phyloP scores from a whole-genome alignment of 2,797 vertebrate species.

The Galagoides demidoff region DNA sequence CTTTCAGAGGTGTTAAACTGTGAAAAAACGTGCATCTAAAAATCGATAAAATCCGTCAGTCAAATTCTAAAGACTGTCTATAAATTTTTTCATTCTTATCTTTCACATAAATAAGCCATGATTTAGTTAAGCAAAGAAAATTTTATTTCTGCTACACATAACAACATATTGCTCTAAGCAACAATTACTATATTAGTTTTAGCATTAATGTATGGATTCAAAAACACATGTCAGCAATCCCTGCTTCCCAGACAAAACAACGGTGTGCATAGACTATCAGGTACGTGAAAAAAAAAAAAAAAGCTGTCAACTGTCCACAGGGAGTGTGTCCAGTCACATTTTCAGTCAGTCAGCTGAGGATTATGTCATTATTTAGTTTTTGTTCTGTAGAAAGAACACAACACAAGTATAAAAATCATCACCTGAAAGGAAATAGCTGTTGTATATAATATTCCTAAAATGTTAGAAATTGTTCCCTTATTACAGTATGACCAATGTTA shows the following conservation, averaged over 20 bases:
- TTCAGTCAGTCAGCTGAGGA: conserved; percentile 92
- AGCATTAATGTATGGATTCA: conserved; percentile 73
- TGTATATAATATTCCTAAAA: conserved; percentile 71
- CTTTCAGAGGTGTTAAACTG: conserved; percentile 34
- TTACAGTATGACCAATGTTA: conserved; percentile 34
- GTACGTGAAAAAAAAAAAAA: conserved; percentile 77
- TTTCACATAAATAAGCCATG: conserved; percentile 81
- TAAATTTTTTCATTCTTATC: conserved; percentile 68
- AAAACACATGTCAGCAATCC: conserved; percentile 78
- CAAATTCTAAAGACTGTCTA: conserved; percentile 71
- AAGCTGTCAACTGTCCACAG: conserved; percentile 91
- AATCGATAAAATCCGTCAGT: conserved; percentile 65
- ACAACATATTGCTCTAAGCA: conserved; percentile 80
- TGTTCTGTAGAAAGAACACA: conserved; percentile 93
- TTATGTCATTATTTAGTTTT: conserved; percentile 92
- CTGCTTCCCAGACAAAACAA: conserved; percentile 72
- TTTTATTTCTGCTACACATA: conserved; percentile 80
- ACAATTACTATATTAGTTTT: conserved; percentile 75
- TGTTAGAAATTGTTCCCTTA: conserved; percentile 54
- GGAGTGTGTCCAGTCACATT: conserved; percentile 91
- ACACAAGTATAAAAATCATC: conserved; percentile 89
- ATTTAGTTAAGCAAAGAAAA: conserved; percentile 78
- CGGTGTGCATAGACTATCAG: conserved; percentile 79
- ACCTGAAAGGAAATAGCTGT: conserved; percentile 84
- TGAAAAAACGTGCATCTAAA: conserved; percentile 55